These are phyloP conservation scores for Parnassius glacialis DNA, from an alignment of 2,888 invertebrate genomes.

Conservation along the genomic window DNA sequence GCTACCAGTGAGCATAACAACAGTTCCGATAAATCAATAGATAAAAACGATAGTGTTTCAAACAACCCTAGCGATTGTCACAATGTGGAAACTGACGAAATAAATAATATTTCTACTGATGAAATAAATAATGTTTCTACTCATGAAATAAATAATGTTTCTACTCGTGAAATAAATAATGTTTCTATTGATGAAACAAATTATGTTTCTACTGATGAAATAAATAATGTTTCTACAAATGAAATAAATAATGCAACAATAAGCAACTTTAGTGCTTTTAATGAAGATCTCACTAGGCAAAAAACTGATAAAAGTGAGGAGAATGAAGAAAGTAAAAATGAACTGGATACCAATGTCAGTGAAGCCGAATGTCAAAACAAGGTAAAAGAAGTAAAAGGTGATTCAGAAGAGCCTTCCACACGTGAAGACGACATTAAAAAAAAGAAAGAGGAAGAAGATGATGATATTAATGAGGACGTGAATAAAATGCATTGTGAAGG, in stretches of 20 bases:
- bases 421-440: conserved; percentile 9
- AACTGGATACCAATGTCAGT: neutral
- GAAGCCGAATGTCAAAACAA: neutral
- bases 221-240: neutral
- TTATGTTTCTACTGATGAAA: conserved; percentile 3
- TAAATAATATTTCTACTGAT: neutral
- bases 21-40: conserved; percentile 54
- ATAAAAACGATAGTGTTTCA: conserved; percentile 29
- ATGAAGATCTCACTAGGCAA: conserved; percentile 1
- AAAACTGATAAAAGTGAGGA: conserved; percentile 21
- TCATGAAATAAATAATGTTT: conserved; percentile 7
- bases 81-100: conserved; percentile 14
- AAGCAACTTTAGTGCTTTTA: conserved; percentile 3
- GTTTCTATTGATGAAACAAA: neutral
- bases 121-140: neutral
- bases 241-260: neutral
- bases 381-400: conserved; percentile 18
- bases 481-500: conserved; percentile 30
- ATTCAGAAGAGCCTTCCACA: conserved; percentile 9
- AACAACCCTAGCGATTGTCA: conserved; percentile 21
- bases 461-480: conserved; percentile 19
- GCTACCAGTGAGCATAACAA: conserved; percentile 76
- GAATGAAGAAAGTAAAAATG: conserved; percentile 13
- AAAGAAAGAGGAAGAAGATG: conserved; percentile 18
- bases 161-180: conserved; percentile 7